Conservation (phyloP, 2,797 vertebrate genomes). For the Acanthurus tractus region DNA sequence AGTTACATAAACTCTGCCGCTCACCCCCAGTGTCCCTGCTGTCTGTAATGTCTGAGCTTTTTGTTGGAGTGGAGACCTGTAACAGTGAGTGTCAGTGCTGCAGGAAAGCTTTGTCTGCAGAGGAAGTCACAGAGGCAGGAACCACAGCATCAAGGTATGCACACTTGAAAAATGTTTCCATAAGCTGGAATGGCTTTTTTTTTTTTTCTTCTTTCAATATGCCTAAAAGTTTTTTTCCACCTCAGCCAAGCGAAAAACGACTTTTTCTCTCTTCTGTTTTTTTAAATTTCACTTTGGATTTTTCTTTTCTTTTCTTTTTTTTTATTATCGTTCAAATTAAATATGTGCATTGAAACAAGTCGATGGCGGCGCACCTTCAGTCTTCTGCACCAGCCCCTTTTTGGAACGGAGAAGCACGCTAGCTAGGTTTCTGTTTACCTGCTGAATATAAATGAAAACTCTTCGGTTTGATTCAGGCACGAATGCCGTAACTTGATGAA, state of each 20-base stretch:
- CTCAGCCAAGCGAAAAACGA: background rate
- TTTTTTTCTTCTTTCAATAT: background rate
- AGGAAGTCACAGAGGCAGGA: conserved; percentile 6
- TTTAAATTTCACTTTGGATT: background rate
- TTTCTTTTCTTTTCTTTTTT: background rate
- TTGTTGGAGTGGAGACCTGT: background rate
- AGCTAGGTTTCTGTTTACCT: background rate
- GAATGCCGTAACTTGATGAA: conserved; percentile 26
- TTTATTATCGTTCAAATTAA: conserved; percentile 1
- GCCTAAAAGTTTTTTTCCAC: conserved; percentile 4
- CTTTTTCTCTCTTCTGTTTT: background rate
- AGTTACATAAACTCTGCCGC: too few species aligned
- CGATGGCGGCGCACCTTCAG: conserved; percentile 10
- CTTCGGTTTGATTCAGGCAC: background rate
- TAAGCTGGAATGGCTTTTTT: conserved; percentile 14
- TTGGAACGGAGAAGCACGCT: conserved; percentile 2
- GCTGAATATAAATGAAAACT: conserved; percentile 40
- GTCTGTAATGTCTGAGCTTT: background rate
- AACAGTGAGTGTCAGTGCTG: background rate
- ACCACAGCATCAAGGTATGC: background rate
- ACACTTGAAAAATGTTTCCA: background rate
- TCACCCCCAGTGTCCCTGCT: background rate
- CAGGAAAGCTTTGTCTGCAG: conserved; percentile 12
- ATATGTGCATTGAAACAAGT: conserved; percentile 22
- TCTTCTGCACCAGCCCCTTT: conserved; percentile 6